phyloP scores from a whole-genome alignment of 2,797 vertebrate species.

The Myotis daubentonii region DNA sequence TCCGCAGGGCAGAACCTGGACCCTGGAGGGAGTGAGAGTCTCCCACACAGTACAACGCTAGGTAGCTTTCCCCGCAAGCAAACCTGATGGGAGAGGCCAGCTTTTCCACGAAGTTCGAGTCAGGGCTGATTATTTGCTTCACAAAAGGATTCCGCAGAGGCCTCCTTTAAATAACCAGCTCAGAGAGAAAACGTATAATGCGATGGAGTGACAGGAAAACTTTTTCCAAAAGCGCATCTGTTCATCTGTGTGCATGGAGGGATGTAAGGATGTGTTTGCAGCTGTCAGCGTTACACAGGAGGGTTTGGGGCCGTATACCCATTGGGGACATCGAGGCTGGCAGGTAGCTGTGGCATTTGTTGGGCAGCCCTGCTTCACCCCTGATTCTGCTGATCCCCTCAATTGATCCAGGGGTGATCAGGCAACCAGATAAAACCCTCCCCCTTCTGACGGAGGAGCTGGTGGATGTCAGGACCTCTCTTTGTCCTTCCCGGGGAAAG shows the following conservation, averaged over 20 bases:
- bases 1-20: neutral
- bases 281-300: neutral
- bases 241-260: neutral
- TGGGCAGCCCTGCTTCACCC: neutral
- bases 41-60: neutral
- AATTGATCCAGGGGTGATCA: neutral
- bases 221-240: neutral
- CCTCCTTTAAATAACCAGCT: slow-evolving; percentile 49
- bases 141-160: slow-evolving; percentile 37
- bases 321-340: neutral
- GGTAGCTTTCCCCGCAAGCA: neutral
- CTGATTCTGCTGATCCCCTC: neutral
- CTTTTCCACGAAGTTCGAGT: slow-evolving; percentile 35
- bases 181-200: neutral
- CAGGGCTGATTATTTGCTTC: slow-evolving; percentile 44
- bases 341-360: neutral
- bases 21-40: neutral
- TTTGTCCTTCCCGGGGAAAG: neutral
- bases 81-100: slow-evolving; percentile 16
- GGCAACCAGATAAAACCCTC: neutral
- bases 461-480: neutral
- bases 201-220: neutral
- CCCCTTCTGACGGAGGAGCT: neutral
- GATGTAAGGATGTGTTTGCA: neutral
- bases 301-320: accelerated